Evolutionary conservation across 2,888 invertebrate genomes (phyloP).

Genomic region (Harpalus rufipes): DNA sequence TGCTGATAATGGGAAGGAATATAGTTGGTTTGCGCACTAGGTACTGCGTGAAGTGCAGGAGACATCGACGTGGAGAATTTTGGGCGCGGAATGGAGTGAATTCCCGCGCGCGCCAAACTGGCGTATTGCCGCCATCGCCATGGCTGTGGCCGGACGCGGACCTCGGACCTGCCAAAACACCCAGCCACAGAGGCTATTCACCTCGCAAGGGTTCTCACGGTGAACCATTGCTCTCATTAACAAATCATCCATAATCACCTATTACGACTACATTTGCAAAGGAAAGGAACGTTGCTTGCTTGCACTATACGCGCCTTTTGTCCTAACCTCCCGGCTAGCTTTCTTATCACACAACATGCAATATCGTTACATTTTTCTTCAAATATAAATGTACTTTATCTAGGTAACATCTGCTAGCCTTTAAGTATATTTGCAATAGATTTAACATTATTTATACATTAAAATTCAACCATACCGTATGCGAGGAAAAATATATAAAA

Average conservation of each 20-base stretch:
- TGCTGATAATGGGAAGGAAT: constrained; percentile 21
- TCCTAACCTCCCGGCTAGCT: neutral
- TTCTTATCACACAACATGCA: neutral
- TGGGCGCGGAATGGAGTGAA: constrained; percentile 14
- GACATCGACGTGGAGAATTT: neutral
- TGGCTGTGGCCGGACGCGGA: constrained; percentile 2
- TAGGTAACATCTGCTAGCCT: neutral
- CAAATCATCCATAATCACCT: constrained; percentile 37
- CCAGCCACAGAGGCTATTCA: constrained; percentile 33
- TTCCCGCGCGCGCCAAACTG: constrained; percentile 58
- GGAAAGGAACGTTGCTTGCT: neutral
- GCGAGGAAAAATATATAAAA: neutral
- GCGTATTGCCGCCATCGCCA: neutral
- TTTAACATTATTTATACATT: neutral
- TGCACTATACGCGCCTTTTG: constrained; percentile 14
- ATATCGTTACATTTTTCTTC: neutral
- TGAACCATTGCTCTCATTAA: constrained; percentile 38
- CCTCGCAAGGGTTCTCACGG: constrained; percentile 42
- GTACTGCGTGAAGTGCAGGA: constrained; percentile 21
- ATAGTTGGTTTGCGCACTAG: constrained; percentile 14
- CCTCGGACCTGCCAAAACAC: constrained; percentile 16
- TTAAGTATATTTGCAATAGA: neutral
- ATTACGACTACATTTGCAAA: constrained; percentile 5
- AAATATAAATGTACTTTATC: no score
- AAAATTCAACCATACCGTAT: no score